Evolutionary conservation across 2,888 invertebrate genomes (phyloP), one percentile per base, ranked within the genome.

Genomic region (Heliconius erato): DNA sequence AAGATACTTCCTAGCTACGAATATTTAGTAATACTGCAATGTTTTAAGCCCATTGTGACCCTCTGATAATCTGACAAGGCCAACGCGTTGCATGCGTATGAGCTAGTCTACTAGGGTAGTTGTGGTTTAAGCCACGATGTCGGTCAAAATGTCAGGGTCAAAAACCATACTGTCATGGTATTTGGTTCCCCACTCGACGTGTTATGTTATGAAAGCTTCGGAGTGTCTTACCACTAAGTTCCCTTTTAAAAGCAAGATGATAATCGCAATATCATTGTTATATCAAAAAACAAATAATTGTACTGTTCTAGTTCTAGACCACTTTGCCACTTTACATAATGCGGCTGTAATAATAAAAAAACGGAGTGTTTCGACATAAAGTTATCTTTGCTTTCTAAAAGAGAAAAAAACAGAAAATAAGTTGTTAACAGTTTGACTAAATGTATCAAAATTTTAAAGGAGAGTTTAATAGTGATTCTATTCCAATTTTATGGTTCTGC

Each of bases 391-490:
- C 5, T 49, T 49, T 49, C 16, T 49, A 5, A 49, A 16, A 49
- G 19, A 49, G 16, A 19, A 2, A 49, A 5, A 16, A 49, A 49
- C 16, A 49, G 16, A 16, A 49, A 49, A 5, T 4, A 49, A 49
- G 6, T 19, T 49, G 49, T 1, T 0, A 49, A 19, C 6, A 3
- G 16, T 35, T 35, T 69, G 69, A 9, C 9, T 35, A 23, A 23
- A 23, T 23, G 12, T 69, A n/a, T n/a, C 40, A 40, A n/a, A 16
- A 26, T 26, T 40, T 5, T 2, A 44, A 35, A 5, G 71, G 40
- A 26, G 69, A n/a, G 40, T 40, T 40, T 40, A n/a, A 71, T 71
- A 44, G 71, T 71, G 40, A 40, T 71, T 71, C 71, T 71, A 71
- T 44, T 71, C n/a, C 71, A 40, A 6, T 71, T 71, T 71, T 71